Conservation (phyloP, 2,888 invertebrate species). For the Sussaba pulchella region DNA sequence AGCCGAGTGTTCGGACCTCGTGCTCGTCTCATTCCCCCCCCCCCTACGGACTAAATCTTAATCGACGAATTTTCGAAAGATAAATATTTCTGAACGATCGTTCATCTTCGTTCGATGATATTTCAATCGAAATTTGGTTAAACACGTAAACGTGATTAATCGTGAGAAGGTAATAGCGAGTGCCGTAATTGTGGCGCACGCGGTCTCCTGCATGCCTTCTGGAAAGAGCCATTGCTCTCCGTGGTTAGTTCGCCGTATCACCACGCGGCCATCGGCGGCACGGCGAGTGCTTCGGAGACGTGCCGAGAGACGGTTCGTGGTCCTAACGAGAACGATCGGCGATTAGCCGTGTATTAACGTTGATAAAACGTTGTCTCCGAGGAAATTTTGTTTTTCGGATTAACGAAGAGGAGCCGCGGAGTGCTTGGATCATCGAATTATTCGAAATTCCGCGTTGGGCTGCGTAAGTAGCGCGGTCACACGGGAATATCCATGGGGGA, state of each 20-base stretch:
- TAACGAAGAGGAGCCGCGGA: no score
- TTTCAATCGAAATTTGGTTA: background rate
- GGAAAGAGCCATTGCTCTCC: conserved; percentile 56
- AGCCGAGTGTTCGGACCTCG: conserved; percentile 63
- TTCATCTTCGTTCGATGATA: background rate
- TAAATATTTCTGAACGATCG: background rate
- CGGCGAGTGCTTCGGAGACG: background rate
- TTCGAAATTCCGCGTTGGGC: conserved; percentile 42
- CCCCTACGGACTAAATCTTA: no score
- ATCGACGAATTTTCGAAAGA: no score
- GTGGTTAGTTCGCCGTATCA: conserved; percentile 55
- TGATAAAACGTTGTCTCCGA: no score
- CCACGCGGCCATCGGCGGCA: conserved; percentile 49
- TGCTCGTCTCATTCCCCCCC: conserved; percentile 35
- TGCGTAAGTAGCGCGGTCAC: conserved; percentile 56
- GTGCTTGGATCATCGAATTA: background rate
- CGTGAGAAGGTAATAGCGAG: conserved; percentile 4
- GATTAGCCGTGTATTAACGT: no score
- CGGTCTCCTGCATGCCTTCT: conserved; percentile 55
- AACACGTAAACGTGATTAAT: background rate
- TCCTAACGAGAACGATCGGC: no score
- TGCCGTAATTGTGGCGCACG: conserved; percentile 45
- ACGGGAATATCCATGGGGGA: conserved; percentile 61
- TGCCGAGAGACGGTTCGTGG: conserved; percentile 4
- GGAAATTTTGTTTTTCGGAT: no score